Evolutionary conservation across 1,140 invertebrate species (phyloP).

Genomic region (Pseudomyrmex pallidus): DNA sequence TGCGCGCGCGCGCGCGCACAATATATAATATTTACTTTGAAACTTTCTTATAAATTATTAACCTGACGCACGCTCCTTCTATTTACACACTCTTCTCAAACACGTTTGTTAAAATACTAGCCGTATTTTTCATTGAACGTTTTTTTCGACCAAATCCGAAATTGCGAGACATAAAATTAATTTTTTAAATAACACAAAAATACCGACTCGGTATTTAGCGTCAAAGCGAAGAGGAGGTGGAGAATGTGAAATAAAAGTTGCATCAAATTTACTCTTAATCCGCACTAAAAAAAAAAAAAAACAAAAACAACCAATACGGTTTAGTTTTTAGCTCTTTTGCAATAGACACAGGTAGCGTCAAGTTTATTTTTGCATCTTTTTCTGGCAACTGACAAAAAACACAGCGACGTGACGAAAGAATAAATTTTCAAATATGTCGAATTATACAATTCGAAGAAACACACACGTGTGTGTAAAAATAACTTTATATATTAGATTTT

Average conservation of each 20-base stretch:
- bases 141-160: background rate
- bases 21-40: background rate
- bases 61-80: background rate
- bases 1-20: too few species aligned
- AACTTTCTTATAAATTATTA: conserved; percentile 15
- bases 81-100: too few species aligned
- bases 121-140: background rate
- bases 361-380: conserved; percentile 35
- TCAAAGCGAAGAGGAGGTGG: background rate
- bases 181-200: conserved; percentile 28
- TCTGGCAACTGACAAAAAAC: background rate
- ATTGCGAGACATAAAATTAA: background rate
- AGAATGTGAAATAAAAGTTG: conserved; percentile 27
- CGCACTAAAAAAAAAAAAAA: conserved; percentile 15
- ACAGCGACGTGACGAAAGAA: background rate
- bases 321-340: background rate
- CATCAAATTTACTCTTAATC: conserved; percentile 35
- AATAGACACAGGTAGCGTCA: conserved; percentile 43
- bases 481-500: background rate
- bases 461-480: background rate
- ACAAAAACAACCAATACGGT: conserved; percentile 3
- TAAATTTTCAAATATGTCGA: background rate
- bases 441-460: too few species aligned
- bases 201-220: conserved; percentile 2
- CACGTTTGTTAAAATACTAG: too few species aligned